Conservation (phyloP, 2,888 invertebrate species). For the Leistus spinibarbis region DNA sequence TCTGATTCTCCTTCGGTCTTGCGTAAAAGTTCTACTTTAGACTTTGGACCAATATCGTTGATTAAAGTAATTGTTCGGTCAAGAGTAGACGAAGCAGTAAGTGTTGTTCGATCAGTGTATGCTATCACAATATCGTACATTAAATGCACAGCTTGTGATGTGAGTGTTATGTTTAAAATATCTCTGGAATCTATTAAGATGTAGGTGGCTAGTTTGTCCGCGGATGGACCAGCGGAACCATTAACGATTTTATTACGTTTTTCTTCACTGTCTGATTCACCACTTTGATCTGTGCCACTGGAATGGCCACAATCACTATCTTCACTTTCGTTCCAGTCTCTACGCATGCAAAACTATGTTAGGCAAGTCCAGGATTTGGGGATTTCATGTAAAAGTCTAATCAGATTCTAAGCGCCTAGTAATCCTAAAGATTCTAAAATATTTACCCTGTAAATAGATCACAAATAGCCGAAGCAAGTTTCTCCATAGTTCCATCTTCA, state of each 20-base stretch:
- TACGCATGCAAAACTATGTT: not conserved
- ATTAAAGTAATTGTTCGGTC: conserved; percentile 59
- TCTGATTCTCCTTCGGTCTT: conserved; percentile 59
- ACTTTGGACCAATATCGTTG: conserved; percentile 70
- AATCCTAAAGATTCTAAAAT: not conserved
- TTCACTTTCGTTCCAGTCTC: conserved; percentile 57
- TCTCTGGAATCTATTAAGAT: conserved; percentile 72
- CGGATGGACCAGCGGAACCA: conserved; percentile 5
- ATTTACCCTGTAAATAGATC: conserved; percentile 76
- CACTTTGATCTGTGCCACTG: conserved; percentile 62
- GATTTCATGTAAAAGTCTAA: not conserved
- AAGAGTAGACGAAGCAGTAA: conserved; percentile 53
- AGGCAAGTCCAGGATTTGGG: not conserved
- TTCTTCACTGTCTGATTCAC: conserved; percentile 53
- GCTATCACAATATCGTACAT: conserved; percentile 58
- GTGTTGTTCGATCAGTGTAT: conserved; percentile 56
- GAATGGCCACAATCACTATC: conserved; percentile 59
- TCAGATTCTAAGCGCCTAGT: not conserved
- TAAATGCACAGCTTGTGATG: conserved; percentile 68
- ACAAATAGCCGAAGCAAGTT: conserved; percentile 73
- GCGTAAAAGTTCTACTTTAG: conserved; percentile 63
- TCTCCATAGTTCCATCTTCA: conserved; percentile 72
- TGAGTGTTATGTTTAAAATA: conserved; percentile 70
- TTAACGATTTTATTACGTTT: conserved; percentile 47
- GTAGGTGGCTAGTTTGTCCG: conserved; percentile 63